Evolutionary conservation across 2,113 vertebrate genomes (phyloP), one percentile per base, ranked within the genome.

Genomic region (Siniperca knerii): DNA sequence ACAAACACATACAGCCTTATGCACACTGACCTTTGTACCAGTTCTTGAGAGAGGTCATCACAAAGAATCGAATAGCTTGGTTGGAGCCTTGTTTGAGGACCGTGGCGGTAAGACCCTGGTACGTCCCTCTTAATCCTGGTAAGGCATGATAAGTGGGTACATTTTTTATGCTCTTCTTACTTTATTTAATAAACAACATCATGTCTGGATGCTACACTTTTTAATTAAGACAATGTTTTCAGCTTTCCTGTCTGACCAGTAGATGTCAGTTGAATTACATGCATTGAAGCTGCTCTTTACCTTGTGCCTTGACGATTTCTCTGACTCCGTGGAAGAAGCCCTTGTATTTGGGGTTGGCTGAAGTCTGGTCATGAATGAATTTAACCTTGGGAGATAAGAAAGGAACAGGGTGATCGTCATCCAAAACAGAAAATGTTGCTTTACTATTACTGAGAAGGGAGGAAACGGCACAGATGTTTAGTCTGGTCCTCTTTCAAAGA

Each of bases 331-430:
- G 98, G 92, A 96, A 97, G 93, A 99, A 99, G 6, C 98, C 98
- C 15, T 94, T 96, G 91, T 98, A 99, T 89, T 97, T 98, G 50
- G 98, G 98, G 35, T 97, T 97, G 61, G 96, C 83, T 8, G 98
- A 99, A 8, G 95, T 96, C 94, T 99, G 98, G 94, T 99, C 97
- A 21, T 99, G 98, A 81, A 99, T 99, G 88, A 99, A 99, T 92
- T 99, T 99, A 80, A 99, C 97, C 97, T 98, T 95, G 0, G 0
- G 78, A 84, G 89, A 88, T 72, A 76, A 62, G 80, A 78, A 55
- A 23, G 8, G 13, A 84, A 81, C 71, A 83, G 2, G 11, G 5
- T 44, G 35, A 64, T 33, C 3, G 46, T 73, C 12, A 61, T 10
- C 3, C 68, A 67, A 33, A n/a, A 25, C 10, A 23, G 4, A 73